phyloP scores from a whole-genome alignment of 2,797 vertebrate genomes.

The Gymnopithys bicolor region DNA sequence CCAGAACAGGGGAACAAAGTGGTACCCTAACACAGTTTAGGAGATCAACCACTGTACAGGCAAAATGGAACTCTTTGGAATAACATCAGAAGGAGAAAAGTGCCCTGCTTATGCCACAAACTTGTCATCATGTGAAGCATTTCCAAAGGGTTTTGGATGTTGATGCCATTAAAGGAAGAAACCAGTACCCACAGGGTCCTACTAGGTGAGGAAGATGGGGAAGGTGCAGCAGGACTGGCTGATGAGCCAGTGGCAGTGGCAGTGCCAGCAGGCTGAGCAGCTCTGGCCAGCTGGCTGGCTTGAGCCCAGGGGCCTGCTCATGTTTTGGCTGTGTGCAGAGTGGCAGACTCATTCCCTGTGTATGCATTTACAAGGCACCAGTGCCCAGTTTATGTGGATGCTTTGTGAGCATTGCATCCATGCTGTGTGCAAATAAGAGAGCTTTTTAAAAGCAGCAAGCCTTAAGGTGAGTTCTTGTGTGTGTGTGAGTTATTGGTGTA shows the following conservation, averaged over 20 bases:
- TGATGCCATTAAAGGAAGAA: neutral
- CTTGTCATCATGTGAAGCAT: fast-evolving
- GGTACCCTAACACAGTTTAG: neutral
- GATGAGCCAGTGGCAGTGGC: neutral
- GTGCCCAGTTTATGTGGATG: neutral
- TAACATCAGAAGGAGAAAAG: neutral
- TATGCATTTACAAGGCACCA: neutral
- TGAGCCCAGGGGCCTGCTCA: fast-evolving
- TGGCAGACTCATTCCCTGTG: fast-evolving
- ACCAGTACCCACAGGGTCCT: neutral
- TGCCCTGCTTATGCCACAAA: neutral
- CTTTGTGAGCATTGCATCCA: neutral
- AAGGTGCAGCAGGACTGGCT: neutral
- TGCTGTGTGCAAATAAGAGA: fast-evolving
- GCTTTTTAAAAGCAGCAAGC: neutral
- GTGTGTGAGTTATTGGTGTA: neutral
- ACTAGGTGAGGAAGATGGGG: neutral
- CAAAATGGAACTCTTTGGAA: neutral
- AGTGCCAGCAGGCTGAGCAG: neutral
- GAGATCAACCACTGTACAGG: neutral
- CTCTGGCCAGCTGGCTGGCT: neutral
- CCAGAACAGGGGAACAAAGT: neutral
- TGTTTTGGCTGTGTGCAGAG: neutral
- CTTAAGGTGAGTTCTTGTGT: neutral
- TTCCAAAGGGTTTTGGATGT: neutral